phyloP scores from a whole-genome alignment of 2,113 vertebrate genomes.

The Sphyrna mokarran region DNA sequence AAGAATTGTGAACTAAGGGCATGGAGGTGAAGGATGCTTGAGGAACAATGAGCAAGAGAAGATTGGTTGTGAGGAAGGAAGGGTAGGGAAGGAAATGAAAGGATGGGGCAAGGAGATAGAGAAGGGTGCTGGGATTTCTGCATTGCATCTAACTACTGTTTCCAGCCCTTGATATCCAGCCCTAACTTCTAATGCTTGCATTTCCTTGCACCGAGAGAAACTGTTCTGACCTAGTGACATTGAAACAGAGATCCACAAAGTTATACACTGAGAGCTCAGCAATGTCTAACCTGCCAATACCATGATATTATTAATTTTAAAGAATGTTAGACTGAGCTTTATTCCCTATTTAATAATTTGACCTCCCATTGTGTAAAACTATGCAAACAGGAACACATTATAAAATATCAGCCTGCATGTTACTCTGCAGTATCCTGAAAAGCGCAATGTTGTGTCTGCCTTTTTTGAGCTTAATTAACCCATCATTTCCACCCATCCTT shows the following conservation, averaged over 20 bases:
- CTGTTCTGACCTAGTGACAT: background rate
- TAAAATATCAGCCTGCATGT: background rate
- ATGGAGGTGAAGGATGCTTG: background rate
- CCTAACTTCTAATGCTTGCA: background rate
- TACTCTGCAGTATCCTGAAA: background rate
- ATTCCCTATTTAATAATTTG: background rate
- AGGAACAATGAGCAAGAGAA: background rate
- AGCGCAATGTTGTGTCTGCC: background rate
- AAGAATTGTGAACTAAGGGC: background rate
- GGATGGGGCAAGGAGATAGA: background rate
- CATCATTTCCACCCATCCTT: background rate
- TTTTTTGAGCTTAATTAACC: background rate
- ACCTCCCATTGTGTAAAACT: background rate
- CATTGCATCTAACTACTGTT: background rate
- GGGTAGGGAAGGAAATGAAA: no score
- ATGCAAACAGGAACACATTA: background rate
- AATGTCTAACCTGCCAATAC: background rate
- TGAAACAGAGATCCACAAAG: background rate
- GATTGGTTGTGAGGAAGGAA: background rate
- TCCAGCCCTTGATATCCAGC: background rate
- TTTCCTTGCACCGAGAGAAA: background rate
- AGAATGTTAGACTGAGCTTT: background rate
- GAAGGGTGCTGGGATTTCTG: background rate
- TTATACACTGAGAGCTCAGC: background rate
- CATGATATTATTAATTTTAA: background rate